Evolutionary conservation across 2,113 vertebrate genomes (phyloP).

Genomic region (Poeciliopsis retropinna): DNA sequence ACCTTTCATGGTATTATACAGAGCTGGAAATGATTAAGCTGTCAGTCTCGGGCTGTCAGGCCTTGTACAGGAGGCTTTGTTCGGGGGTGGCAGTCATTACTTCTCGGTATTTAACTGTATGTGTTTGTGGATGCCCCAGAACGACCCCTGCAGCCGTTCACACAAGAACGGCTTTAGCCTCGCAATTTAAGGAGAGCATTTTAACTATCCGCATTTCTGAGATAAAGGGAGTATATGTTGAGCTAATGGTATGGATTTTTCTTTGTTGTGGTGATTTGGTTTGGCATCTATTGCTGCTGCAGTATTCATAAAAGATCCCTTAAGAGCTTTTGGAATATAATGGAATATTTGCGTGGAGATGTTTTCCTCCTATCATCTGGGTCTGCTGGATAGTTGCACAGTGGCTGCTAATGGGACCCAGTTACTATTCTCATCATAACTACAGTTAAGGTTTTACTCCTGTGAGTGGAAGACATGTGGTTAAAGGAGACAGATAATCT

Average conservation of each 20-base stretch:
- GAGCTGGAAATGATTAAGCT: conserved; percentile 56
- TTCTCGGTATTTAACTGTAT: conserved; percentile 32
- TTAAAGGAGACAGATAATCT: conserved; percentile 12
- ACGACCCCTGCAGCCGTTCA: background rate
- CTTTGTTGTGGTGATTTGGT: background rate
- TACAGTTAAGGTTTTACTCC: conserved; percentile 49
- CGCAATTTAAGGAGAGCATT: conserved; percentile 19
- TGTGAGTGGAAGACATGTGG: conserved; percentile 45
- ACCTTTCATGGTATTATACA: conserved; percentile 52
- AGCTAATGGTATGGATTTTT: conserved; percentile 20
- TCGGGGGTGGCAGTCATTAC: conserved; percentile 25
- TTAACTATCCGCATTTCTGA: background rate
- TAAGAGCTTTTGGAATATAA: conserved; percentile 48
- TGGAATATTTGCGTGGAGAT: conserved; percentile 56
- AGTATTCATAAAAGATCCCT: conserved; percentile 42
- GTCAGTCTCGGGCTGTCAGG: conserved; percentile 55
- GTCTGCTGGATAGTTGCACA: conserved; percentile 60
- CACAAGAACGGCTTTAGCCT: conserved; percentile 4
- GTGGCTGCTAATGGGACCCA: conserved; percentile 43
- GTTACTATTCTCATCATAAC: conserved; percentile 53
- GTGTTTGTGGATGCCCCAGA: conserved; percentile 6
- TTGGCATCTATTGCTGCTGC: conserved; percentile 43
- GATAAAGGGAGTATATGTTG: conserved; percentile 7
- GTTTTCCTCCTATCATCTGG: conserved; percentile 47
- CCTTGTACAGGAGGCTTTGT: conserved; percentile 31